phyloP scores from a whole-genome alignment of 2,113 vertebrate genomes.

The Pteronura brasiliensis region DNA sequence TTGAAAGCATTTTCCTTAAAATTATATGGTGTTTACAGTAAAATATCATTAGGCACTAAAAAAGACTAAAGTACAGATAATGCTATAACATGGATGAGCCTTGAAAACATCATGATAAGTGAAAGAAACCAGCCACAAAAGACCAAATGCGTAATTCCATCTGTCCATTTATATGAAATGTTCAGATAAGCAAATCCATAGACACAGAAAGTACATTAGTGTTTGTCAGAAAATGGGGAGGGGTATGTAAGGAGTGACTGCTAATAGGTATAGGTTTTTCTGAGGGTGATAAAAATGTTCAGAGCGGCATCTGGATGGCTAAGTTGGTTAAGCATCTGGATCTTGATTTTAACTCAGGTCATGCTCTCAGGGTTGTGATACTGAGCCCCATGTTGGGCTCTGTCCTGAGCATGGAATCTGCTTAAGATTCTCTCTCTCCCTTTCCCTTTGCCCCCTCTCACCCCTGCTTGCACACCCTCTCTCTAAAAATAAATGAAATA shows the following conservation, averaged over 20 bases:
- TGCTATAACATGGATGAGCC: not conserved
- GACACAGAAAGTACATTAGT: not conserved
- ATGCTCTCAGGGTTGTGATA: not conserved
- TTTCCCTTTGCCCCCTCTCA: not conserved
- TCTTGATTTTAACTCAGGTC: not conserved
- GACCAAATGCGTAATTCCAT: not conserved
- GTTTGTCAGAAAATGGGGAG: not conserved
- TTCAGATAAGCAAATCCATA: not conserved
- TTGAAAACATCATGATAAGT: constrained; percentile 9
- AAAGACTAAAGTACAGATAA: not conserved
- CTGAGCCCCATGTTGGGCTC: not conserved
- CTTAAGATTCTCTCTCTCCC: not conserved
- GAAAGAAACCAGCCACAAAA: not conserved
- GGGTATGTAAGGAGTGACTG: not conserved
- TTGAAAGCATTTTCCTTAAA: not conserved
- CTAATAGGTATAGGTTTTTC: not conserved
- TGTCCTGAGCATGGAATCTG: not conserved
- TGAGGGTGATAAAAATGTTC: not conserved
- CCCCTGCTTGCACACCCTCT: not conserved
- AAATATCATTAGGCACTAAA: not conserved
- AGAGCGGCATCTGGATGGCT: not conserved
- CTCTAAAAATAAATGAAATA: not conserved
- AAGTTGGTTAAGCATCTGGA: not conserved
- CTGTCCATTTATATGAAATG: not conserved
- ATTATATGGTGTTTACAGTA: not conserved